Conservation (phyloP, 2,113 vertebrate species). For the Nothobranchius kuhntae region DNA sequence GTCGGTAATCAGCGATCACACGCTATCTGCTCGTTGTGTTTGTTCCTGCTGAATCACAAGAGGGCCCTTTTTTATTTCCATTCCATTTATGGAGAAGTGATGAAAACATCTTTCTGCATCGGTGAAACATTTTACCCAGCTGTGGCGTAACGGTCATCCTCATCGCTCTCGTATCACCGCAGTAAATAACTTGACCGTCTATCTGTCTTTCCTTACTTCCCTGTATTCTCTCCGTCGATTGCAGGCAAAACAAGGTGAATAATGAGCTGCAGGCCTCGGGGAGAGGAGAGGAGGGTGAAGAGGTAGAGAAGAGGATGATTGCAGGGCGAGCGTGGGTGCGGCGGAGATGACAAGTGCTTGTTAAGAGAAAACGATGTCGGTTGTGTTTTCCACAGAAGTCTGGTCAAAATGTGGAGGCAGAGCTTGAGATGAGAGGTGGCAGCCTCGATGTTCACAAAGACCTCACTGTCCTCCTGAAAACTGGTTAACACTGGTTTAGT, state of each 20-base stretch:
- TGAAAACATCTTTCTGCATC: constrained; percentile 34
- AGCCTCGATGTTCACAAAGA: not conserved
- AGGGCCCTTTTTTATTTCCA: constrained; percentile 10
- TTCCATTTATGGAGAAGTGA: constrained; percentile 38
- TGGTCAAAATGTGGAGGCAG: constrained; percentile 18
- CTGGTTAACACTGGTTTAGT: not conserved
- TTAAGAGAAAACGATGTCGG: constrained; percentile 23
- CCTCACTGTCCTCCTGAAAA: not conserved
- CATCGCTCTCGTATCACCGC: constrained; percentile 40
- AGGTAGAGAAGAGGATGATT: constrained; percentile 43
- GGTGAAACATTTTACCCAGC: constrained; percentile 42
- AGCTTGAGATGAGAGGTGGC: constrained; percentile 15
- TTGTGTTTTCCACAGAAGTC: constrained; percentile 25
- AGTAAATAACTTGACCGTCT: constrained; percentile 46
- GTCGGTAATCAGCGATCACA: constrained; percentile 25
- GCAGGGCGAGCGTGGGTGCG: constrained; percentile 32
- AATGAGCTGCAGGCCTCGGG: constrained; percentile 22
- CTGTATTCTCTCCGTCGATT: constrained; percentile 23
- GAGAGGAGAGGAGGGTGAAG: constrained; percentile 24
- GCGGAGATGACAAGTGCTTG: constrained; percentile 22
- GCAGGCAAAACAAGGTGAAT: constrained; percentile 23
- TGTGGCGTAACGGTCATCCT: constrained; percentile 33
- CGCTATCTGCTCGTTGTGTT: constrained; percentile 22
- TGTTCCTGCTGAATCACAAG: constrained; percentile 40
- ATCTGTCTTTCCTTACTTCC: constrained; percentile 26